Conservation (phyloP, 53 echinoderm and acorn worm genomes). For the Stichopus horrens region DNA sequence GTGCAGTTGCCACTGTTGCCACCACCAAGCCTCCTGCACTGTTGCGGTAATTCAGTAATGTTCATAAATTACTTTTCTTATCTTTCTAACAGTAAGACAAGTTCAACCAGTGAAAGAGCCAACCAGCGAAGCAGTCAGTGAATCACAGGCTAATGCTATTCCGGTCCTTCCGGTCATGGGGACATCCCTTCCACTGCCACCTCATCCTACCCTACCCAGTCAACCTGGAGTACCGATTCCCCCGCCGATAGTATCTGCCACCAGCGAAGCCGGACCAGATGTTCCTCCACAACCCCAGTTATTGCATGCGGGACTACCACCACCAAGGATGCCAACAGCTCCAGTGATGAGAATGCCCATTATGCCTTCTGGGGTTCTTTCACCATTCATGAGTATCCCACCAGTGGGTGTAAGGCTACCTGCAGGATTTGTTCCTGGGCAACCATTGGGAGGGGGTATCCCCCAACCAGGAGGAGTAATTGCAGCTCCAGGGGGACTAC, state of each 20-base stretch:
- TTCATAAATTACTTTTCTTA: not conserved
- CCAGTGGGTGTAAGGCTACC: conserved; percentile 72
- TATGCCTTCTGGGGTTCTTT: conserved; percentile 70
- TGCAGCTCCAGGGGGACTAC: conserved; percentile 54
- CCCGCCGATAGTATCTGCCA: conserved; percentile 33
- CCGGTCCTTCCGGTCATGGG: conserved; percentile 8
- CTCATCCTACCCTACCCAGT: conserved; percentile 44
- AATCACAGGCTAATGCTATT: conserved; percentile 28
- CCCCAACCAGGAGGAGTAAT: conserved; percentile 59
- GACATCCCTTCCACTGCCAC: conserved; percentile 33
- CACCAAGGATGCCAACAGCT: conserved; percentile 45
- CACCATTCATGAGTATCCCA: conserved; percentile 76
- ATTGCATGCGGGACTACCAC: conserved; percentile 48
- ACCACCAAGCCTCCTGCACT: no score
- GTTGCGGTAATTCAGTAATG: no score
- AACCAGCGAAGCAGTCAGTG: conserved; percentile 8
- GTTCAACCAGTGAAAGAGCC: conserved; percentile 8
- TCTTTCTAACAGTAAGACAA: conserved; percentile 8
- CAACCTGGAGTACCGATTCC: conserved; percentile 30
- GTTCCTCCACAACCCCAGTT: conserved; percentile 48
- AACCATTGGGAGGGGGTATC: conserved; percentile 65
- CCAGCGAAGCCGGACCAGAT: conserved; percentile 16
- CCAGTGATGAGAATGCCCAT: conserved; percentile 82
- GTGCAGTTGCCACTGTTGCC: no score
- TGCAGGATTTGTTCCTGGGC: conserved; percentile 74